These are phyloP conservation scores for Drosophila tani DNA, from an alignment of 1,140 invertebrate genomes.

Conservation along the genomic window DNA sequence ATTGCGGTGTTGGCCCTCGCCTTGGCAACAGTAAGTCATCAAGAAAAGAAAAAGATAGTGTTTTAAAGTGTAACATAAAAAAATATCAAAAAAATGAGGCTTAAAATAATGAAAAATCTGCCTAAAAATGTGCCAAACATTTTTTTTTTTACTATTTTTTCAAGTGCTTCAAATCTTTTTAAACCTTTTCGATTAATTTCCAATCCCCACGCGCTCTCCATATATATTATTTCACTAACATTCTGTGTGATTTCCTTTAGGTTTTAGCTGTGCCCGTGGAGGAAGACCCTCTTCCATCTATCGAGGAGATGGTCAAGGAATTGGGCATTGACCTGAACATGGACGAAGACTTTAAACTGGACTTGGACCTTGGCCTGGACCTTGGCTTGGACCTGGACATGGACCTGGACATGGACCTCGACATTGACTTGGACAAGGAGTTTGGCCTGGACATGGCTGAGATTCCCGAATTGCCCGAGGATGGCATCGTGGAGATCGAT, in stretches of 20 bases:
- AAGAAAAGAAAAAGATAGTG: neutral
- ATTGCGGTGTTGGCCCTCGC: conserved; percentile 18
- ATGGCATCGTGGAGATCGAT: conserved; percentile 2
- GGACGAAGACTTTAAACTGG: conserved; percentile 4
- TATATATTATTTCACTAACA: neutral
- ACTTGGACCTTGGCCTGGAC: neutral
- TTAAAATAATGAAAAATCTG: neutral
- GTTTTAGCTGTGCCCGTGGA: conserved; percentile 4
- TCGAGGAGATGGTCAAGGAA: conserved; percentile 10
- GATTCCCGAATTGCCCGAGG: neutral
- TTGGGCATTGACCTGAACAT: conserved; percentile 1
- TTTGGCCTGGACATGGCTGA: neutral
- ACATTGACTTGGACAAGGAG: neutral
- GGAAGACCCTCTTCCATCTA: neutral
- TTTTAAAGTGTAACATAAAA: neutral
- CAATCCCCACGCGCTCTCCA: no score
- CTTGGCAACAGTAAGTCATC: conserved; percentile 30
- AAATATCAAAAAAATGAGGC: neutral
- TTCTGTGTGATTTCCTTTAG: neutral
- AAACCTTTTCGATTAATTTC: no score
- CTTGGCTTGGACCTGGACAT: neutral
- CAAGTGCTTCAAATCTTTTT: neutral
- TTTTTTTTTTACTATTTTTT: neutral
- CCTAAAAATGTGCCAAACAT: neutral
- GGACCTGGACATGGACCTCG: conserved; percentile 1